phyloP scores from a whole-genome alignment of 2,888 invertebrate genomes.

The Eupithecia tripunctaria region DNA sequence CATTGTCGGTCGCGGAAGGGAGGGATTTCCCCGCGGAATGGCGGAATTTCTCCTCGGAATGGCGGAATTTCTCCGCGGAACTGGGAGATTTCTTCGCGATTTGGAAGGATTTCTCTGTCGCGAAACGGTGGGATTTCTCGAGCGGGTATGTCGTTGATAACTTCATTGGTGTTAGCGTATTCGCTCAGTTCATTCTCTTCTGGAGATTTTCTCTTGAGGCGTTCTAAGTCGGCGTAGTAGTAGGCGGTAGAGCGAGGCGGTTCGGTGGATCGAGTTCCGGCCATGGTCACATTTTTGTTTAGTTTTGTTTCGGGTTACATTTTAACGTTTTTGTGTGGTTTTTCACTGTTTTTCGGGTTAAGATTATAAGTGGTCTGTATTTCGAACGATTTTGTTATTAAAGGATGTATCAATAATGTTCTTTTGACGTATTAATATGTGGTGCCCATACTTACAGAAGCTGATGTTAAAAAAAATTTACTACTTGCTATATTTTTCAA shows the following conservation, averaged over 20 bases:
- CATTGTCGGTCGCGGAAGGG: constrained; percentile 68
- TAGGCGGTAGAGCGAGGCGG: constrained; percentile 85
- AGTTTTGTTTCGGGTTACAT: constrained; percentile 10
- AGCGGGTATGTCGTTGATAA: constrained; percentile 66
- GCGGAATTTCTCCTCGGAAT: neutral
- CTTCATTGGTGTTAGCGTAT: constrained; percentile 68
- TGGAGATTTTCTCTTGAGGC: constrained; percentile 75
- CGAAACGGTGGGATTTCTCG: constrained; percentile 67
- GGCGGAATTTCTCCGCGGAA: constrained; percentile 25
- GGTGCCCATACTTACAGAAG: too few species aligned
- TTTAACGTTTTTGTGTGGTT: constrained; percentile 1
- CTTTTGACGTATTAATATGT: too few species aligned
- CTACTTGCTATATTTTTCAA: too few species aligned
- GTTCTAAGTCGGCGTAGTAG: constrained; percentile 85
- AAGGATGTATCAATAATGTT: too few species aligned
- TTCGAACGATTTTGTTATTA: constrained; percentile 15
- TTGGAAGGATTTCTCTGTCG: neutral
- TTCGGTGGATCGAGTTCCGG: constrained; percentile 74
- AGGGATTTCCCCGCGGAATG: constrained; percentile 58
- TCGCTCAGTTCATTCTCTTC: constrained; percentile 76
- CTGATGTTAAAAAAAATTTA: too few species aligned
- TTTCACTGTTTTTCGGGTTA: constrained; percentile 8
- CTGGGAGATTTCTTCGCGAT: neutral
- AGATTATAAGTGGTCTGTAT: constrained; percentile 26
- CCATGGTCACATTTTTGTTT: constrained; percentile 48